These are phyloP conservation scores for Capreolus pygargus DNA, from an alignment of 2,113 vertebrate genomes.

Conservation along the genomic window DNA sequence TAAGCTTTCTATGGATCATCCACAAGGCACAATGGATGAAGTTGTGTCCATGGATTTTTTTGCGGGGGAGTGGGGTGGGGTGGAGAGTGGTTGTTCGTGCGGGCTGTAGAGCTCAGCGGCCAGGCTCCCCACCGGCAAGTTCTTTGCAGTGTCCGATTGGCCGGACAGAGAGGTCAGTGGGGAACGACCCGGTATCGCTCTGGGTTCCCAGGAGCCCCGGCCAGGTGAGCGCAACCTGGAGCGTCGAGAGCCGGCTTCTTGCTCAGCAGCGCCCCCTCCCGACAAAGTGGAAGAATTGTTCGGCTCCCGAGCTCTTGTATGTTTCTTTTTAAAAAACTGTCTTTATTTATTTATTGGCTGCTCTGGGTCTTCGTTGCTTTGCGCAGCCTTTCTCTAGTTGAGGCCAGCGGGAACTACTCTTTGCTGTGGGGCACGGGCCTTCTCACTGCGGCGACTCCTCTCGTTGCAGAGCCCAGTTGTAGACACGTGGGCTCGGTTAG, in stretches of 20 bases:
- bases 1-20: neutral
- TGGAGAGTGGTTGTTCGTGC: too few species aligned
- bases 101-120: neutral
- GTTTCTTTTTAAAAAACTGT: neutral
- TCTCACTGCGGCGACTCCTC: neutral
- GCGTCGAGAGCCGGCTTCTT: neutral
- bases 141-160: neutral
- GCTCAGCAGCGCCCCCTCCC: constrained; percentile 13
- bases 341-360: neutral
- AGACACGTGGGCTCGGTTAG: neutral
- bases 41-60: neutral
- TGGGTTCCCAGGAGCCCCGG: accelerated
- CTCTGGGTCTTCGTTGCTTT: neutral
- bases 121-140: accelerated
- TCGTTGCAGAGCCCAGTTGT: neutral
- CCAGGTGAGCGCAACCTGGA: accelerated
- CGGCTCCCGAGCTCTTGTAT: neutral
- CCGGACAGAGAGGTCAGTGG: accelerated
- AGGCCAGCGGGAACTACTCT: neutral
- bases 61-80: too few species aligned
- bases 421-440: neutral
- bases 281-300: neutral
- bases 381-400: neutral
- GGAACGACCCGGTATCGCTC: neutral
- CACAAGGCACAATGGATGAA: neutral